Conservation (phyloP, 2,888 invertebrate genomes). For the Pyrrhosoma nymphula region DNA sequence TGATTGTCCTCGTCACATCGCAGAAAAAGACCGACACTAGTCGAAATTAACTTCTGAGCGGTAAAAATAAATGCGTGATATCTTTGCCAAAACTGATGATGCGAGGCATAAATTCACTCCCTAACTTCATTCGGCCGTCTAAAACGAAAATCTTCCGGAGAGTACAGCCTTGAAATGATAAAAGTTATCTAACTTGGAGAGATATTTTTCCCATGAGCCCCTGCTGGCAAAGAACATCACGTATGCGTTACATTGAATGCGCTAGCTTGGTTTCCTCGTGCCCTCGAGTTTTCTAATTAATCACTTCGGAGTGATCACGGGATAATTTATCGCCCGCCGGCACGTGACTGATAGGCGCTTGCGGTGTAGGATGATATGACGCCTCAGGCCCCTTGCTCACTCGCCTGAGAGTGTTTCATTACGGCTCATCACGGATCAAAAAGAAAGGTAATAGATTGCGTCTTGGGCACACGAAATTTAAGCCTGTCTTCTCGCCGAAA, state of each 20-base stretch:
- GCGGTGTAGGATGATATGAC: neutral
- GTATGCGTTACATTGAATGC: neutral
- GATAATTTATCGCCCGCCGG: neutral
- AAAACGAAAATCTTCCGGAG: neutral
- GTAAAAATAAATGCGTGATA: neutral
- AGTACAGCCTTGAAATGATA: neutral
- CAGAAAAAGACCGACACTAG: neutral
- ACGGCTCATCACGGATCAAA: neutral
- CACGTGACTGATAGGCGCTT: neutral
- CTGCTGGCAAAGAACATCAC: neutral
- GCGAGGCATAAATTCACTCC: neutral
- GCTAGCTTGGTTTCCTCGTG: neutral
- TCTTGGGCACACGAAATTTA: neutral
- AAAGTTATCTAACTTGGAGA: neutral
- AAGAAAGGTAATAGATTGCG: neutral
- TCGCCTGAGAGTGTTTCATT: neutral
- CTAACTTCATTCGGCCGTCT: neutral
- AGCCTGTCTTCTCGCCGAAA: neutral
- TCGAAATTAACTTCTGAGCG: neutral
- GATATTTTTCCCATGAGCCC: neutral
- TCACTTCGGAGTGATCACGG: neutral
- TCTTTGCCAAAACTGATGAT: neutral
- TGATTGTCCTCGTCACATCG: neutral
- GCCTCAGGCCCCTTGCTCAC: neutral
- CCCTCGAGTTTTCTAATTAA: neutral